Base-by-base conservation (phyloP, 2,888 invertebrate genomes). In the Eupithecia inturbata region DNA sequence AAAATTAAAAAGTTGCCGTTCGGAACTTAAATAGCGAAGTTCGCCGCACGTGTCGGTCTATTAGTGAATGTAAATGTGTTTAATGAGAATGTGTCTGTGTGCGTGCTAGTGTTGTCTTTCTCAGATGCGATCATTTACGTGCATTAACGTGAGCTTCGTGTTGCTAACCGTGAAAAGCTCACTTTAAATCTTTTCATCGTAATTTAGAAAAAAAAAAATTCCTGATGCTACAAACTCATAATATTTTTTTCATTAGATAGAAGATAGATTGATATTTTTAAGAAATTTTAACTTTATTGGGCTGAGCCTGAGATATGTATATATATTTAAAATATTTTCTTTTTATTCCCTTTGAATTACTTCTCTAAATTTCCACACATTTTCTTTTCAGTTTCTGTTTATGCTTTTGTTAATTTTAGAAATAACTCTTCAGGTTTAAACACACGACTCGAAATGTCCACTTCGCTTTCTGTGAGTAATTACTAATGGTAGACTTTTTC, bases 51-150 rank as follows among this genome's bases (percentile, higher is more conserved):
- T 93, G 92, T 80, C 78, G 79, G 66, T 39, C 85, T 68, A 88
- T 91, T 89, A 89, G 91, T 91, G 90, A 71, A 92, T 92, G 92
- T 92, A 91, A 92, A 92, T 92, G 93, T 94, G 93, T 91, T 82
- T 93, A 94, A 93, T 93, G 92, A 93, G 91, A 88, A 85, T 83
- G 85, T 83, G 83, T 70, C 57, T 87, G 93, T 93, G 94, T 92
- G 92, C 82, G 88, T 88, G 81, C 79, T 82, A 83, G 86, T 88
- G 85, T 88, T 85, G 88, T 88, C 79, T 88, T 85, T 89, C 85
- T 87, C 85, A 81, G 84, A 85, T 83, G 78, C 81, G 82, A 83
- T 85, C 12, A 83, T 82, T 82, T 78, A 79, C 79, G 77, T 81
- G 85, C 81, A 89, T 80, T 82, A 79, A 79, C 81, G 66, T 5